Evolutionary conservation across 2,797 vertebrate genomes (phyloP), one percentile per base, ranked within the genome.

Genomic region (Lithobates pipiens): DNA sequence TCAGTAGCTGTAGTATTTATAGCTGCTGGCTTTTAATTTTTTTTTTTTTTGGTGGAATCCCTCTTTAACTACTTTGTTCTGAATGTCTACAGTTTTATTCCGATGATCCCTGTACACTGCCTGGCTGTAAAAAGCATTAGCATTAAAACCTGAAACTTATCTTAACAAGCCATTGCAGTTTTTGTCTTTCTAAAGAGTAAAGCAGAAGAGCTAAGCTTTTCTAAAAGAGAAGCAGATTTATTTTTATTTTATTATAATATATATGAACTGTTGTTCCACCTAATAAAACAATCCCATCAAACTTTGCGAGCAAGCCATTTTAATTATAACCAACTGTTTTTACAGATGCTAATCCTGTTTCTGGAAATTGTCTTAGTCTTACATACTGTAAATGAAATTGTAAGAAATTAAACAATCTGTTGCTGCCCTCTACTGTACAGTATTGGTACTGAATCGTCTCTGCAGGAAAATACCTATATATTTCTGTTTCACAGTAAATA

Each of bases 361-460:
- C 29, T 44, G 27, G 18, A 3, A 46, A 50, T 21, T 5, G 15
- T 16, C 9, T 16, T 46, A 15, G 9, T 42, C 29, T 16, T n/a
- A 23, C 44, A 57, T 11, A 4, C 27, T n/a, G 11, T 21, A 15
- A n/a, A 16, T 21, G 36, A 15, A 21, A 36, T 42, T 29, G 0
- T 18, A 61, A 79, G 34, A 9, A 8, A 73, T 79, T 42, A 61
- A 8, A 39, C 23, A 73, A n/a, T 34, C 75, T 63, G 18, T n/a
- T 84, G 68, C 67, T 78, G 76, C 83, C 76, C 83, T 71, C 83
- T 70, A 10, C 32, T 78, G 75, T 44, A 36, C 18, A 71, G 5
- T 61, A 54, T 10, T 23, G 67, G 67, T n/a, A 61, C 21, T 61
- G 21, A 8, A 61, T 23, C 5, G n/a, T 1, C 21, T n/a, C 18